These are phyloP conservation scores for Petroica traversi DNA, from an alignment of 2,113 vertebrate genomes.

Conservation along the genomic window DNA sequence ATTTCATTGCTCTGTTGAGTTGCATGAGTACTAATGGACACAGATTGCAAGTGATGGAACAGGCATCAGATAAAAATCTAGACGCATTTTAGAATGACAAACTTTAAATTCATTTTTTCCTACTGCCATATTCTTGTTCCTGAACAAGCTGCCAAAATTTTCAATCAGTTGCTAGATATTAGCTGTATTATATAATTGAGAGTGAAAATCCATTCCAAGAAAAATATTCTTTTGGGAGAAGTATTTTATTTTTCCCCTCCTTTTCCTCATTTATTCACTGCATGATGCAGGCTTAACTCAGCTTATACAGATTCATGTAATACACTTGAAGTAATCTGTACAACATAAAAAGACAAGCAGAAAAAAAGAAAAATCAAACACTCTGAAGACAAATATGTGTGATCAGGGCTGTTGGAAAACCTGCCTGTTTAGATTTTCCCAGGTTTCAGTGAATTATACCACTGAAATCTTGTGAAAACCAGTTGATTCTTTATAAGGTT, in stretches of 20 bases:
- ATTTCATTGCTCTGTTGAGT: conserved; percentile 49
- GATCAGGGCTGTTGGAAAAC: neutral
- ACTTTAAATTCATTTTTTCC: neutral
- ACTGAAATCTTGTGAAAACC: neutral
- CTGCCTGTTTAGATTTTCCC: neutral
- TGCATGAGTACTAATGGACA: conserved; percentile 41
- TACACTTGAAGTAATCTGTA: neutral
- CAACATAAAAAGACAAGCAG: neutral
- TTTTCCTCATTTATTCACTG: neutral
- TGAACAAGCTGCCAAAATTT: neutral
- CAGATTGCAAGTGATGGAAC: neutral
- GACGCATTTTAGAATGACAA: neutral
- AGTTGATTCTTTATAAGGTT: neutral
- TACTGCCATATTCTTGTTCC: neutral
- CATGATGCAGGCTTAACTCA: neutral
- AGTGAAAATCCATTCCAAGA: neutral
- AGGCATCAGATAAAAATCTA: neutral
- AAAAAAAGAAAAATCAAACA: neutral
- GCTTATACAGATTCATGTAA: neutral
- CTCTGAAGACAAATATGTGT: neutral
- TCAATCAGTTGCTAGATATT: neutral
- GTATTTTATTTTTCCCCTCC: neutral
- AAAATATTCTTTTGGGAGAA: neutral
- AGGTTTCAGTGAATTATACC: neutral
- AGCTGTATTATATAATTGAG: neutral